Evolutionary conservation across 53 echinoderm and acorn worm species (phyloP), one percentile per base, ranked within the genome.

Genomic region (Echinometra lucunter): DNA sequence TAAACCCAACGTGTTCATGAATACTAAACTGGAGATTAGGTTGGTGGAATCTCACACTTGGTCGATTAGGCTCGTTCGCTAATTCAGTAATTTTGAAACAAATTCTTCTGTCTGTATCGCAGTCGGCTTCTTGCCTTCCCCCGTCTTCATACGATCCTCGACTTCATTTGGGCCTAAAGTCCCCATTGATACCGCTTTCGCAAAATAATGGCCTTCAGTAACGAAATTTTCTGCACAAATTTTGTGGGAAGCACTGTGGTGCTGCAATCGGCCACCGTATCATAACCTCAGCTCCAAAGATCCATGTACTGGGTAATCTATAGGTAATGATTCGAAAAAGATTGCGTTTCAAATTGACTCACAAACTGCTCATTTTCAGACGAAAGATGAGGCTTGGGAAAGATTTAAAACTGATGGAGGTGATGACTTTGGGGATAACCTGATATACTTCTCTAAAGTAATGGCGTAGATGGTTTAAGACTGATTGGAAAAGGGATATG

Each of bases 61-160:
- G 72, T 35, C 92, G 92, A 92, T 92, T 92, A 92, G 92, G 23
- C 92, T 92, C 74, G 49, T 72, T 45, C 92, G 53, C 92, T 70
- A 92, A 69, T 92, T 70, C 69, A 38, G 45, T 32, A 70, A 92
- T 69, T 92, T 69, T 92, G 40, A 90, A 90, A 90, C 90, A 66
- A 90, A 90, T 90, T 90, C 88, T 28, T 90, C 63, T 40, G 57
- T 60, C 60, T 90, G 13, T 90, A 16, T 38, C 66, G 34, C 25
- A 90, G 90, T 66, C 63, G 37, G 25, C 90, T 90, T 90, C 35
- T 90, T 70, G 70, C 45, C 45, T 70, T 15, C 88, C 44, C 66
- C 1, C 32, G 44, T 69, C 72, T 72, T 44, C 45, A 92, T 92
- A 44, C 92, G 92, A 92, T 92, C 92, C 92, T 37, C 13, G 23